Conservation (phyloP, 2,113 vertebrate genomes). For the Dunckerocampus dactyliophorus region DNA sequence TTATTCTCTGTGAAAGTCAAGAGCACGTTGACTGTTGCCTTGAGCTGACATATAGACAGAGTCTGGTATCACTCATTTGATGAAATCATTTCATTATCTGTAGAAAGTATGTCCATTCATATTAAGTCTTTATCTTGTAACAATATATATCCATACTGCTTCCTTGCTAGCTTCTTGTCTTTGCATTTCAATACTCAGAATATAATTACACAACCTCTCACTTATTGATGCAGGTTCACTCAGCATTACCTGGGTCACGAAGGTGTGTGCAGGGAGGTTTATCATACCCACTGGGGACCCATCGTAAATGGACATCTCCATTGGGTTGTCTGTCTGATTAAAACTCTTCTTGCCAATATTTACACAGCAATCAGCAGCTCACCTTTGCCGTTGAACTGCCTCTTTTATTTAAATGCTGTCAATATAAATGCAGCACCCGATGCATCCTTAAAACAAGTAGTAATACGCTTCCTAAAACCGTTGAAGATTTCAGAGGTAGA, state of each 20-base stretch:
- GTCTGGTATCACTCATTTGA: background rate
- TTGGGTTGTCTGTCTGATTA: background rate
- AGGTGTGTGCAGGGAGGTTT: too few relatives aligned
- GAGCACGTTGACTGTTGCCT: conserved; percentile 1
- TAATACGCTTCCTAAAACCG: conserved; percentile 4
- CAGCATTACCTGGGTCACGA: too few relatives aligned
- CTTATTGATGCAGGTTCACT: too few relatives aligned
- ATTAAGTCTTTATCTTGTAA: background rate
- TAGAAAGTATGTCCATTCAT: background rate
- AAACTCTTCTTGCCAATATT: background rate
- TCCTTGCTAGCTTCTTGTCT: background rate
- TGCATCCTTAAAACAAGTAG: conserved; percentile 10
- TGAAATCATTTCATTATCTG: background rate
- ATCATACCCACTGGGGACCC: too few relatives aligned
- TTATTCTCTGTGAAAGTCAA: conserved; percentile 9
- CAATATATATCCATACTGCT: background rate
- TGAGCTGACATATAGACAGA: background rate
- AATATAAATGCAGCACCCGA: conserved; percentile 23
- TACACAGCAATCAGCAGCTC: background rate
- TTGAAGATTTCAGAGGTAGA: background rate
- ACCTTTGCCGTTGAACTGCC: too few relatives aligned
- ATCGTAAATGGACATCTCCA: background rate
- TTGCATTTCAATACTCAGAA: background rate
- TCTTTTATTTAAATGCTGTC: background rate
- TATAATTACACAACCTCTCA: too few relatives aligned